These are phyloP conservation scores for Panzeria rudis DNA, from an alignment of 2,888 invertebrate species.

Conservation along the genomic window DNA sequence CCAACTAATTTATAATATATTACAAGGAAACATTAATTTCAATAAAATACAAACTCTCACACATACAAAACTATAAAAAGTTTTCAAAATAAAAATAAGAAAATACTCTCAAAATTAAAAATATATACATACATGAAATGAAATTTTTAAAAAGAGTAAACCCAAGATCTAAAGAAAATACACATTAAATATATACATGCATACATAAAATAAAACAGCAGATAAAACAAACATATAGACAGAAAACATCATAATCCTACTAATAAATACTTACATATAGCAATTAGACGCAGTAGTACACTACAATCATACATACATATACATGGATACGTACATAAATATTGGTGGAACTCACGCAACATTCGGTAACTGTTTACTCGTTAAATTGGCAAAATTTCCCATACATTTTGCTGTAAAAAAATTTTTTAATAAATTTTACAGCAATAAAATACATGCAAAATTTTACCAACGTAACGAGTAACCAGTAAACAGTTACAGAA, in stretches of 20 bases:
- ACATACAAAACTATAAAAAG: slow-evolving; percentile 38
- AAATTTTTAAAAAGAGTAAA: slow-evolving; percentile 54
- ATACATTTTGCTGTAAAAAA: too few relatives aligned
- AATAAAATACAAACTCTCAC: slow-evolving; percentile 28
- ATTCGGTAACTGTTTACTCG: too few relatives aligned
- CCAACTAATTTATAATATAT: neutral
- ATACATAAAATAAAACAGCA: slow-evolving; percentile 73
- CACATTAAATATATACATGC: neutral
- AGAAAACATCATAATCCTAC: slow-evolving; percentile 56
- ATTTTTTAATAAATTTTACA: too few relatives aligned
- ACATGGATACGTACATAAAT: slow-evolving; percentile 29
- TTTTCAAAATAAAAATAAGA: slow-evolving; percentile 30
- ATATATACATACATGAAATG: slow-evolving; percentile 35
- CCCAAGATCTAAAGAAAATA: slow-evolving; percentile 42
- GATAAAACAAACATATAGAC: slow-evolving; percentile 21
- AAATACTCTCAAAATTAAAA: slow-evolving; percentile 50
- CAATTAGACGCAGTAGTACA: slow-evolving; percentile 49
- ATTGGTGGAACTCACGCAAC: too few relatives aligned
- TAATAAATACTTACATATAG: slow-evolving; percentile 39
- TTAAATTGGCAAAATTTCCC: too few relatives aligned
- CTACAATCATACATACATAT: slow-evolving; percentile 27
- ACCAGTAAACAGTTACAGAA: too few relatives aligned
- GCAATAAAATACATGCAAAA: too few relatives aligned
- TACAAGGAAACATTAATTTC: slow-evolving; percentile 10
- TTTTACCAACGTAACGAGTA: too few relatives aligned